These are phyloP conservation scores for Allophyes oxyacanthae DNA, from an alignment of 2,888 invertebrate species.

Conservation along the genomic window DNA sequence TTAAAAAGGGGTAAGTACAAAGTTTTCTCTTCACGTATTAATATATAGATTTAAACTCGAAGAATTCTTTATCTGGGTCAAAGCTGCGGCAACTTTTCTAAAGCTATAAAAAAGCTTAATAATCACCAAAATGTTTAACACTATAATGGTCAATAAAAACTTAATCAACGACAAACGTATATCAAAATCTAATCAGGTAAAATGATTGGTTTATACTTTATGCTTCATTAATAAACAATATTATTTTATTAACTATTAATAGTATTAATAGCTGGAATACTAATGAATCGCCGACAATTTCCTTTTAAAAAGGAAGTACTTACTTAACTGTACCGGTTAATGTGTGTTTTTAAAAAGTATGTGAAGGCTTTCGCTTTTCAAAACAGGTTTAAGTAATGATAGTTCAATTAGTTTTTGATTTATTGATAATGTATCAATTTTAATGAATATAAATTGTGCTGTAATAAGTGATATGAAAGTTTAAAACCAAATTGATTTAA, in stretches of 20 bases:
- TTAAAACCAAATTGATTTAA: not conserved
- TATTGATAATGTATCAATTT: conserved; percentile 6
- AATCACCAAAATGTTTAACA: not conserved
- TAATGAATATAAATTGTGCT: conserved; percentile 12
- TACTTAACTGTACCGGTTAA: conserved; percentile 40
- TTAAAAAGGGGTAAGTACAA: no score
- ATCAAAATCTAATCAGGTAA: conserved; percentile 42
- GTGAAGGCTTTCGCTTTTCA: conserved; percentile 44
- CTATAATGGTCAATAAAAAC: conserved; percentile 24
- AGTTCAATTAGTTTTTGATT: conserved; percentile 26
- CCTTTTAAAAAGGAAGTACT: conserved; percentile 44
- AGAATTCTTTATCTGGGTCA: no score
- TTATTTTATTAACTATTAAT: conserved; percentile 46
- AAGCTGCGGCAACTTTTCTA: no score
- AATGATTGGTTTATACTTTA: conserved; percentile 29
- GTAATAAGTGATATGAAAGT: conserved; percentile 15
- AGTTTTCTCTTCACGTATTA: no score
- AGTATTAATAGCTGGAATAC: conserved; percentile 38
- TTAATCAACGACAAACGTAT: conserved; percentile 28
- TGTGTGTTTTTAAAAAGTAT: conserved; percentile 27
- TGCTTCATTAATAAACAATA: conserved; percentile 28
- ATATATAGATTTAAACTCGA: no score
- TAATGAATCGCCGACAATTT: conserved; percentile 43
- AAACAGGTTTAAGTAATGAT: conserved; percentile 26
- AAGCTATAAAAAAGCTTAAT: no score